Percentiles rank a stretch among this genome's conserved stretches.
These are phyloP conservation scores for Drosophila tanythrix DNA, from an alignment of 2,888 invertebrate genomes.

Conservation along the genomic window DNA sequence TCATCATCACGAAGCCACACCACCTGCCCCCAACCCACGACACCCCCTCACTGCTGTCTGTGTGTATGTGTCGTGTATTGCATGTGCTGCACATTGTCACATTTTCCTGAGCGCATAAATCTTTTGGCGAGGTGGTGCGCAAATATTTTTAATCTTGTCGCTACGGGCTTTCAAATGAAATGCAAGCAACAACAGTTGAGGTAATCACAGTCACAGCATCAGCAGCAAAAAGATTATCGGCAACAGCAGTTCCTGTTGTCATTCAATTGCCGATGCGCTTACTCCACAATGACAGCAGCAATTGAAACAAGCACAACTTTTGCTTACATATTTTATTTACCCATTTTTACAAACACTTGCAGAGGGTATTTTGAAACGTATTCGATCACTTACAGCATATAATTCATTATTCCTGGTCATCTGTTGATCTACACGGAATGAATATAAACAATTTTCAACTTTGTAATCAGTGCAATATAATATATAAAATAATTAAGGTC, in stretches of 20 bases:
- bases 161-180: constrained; percentile 52
- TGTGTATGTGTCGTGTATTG: constrained; percentile 30
- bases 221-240: constrained; percentile 22
- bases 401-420: not conserved
- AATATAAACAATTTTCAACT: too few relatives aligned
- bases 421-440: not conserved
- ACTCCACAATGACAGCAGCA: constrained; percentile 44
- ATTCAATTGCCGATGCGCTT: constrained; percentile 50
- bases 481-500: not conserved
- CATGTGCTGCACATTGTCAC: constrained; percentile 56
- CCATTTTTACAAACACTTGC: constrained; percentile 11
- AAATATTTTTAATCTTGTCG: constrained; percentile 58
- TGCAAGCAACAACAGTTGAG: constrained; percentile 22
- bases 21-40: constrained; percentile 8
- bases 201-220: constrained; percentile 6
- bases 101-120: constrained; percentile 75
- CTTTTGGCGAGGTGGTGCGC: constrained; percentile 49
- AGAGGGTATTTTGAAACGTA: not conserved
- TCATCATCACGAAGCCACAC: constrained; percentile 45
- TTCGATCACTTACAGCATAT: not conserved
- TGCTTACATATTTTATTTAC: constrained; percentile 44
- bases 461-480: not conserved
- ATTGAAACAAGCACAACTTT: constrained; percentile 29
- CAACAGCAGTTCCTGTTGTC: constrained; percentile 33
- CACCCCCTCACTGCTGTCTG: not conserved